Conservation (phyloP, 1,140 invertebrate genomes). For the Patella vulgata region DNA sequence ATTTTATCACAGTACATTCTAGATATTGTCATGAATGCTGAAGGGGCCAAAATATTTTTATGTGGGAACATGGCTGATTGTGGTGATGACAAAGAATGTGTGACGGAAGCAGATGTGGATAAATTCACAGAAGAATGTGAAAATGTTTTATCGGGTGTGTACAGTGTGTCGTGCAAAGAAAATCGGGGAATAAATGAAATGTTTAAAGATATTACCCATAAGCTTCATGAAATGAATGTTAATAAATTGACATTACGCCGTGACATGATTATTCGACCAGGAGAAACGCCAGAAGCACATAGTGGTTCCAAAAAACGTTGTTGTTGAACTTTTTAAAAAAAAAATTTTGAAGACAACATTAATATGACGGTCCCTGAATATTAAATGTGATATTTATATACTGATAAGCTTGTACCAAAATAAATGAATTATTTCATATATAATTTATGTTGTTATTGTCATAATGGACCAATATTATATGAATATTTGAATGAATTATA, state of each 20-base stretch:
- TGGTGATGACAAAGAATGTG: slow-evolving; percentile 63
- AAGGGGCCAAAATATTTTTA: slow-evolving; percentile 60
- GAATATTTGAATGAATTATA: too few relatives aligned
- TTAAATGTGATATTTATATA: too few relatives aligned
- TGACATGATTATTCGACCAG: slow-evolving; percentile 50
- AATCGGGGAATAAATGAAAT: slow-evolving; percentile 88
- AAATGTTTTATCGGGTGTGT: slow-evolving; percentile 86
- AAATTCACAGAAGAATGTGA: slow-evolving; percentile 93
- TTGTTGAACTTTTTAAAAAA: too few relatives aligned
- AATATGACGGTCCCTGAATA: too few relatives aligned
- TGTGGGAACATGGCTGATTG: slow-evolving; percentile 57
- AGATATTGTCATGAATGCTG: slow-evolving; percentile 62
- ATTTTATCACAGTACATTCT: slow-evolving; percentile 61
- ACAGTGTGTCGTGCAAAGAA: slow-evolving; percentile 91
- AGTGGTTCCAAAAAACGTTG: slow-evolving; percentile 41
- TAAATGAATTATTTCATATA: too few relatives aligned
- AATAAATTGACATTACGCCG: slow-evolving; percentile 53
- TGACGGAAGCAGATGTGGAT: slow-evolving; percentile 89
- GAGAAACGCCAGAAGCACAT: slow-evolving; percentile 46
- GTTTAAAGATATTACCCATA: slow-evolving; percentile 85
- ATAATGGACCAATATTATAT: too few relatives aligned
- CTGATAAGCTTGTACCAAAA: too few relatives aligned
- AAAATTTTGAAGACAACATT: too few relatives aligned
- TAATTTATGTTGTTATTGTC: too few relatives aligned
- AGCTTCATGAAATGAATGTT: slow-evolving; percentile 49